phyloP scores from a whole-genome alignment of 2,888 invertebrate species.

The Caenorhabditis afra region DNA sequence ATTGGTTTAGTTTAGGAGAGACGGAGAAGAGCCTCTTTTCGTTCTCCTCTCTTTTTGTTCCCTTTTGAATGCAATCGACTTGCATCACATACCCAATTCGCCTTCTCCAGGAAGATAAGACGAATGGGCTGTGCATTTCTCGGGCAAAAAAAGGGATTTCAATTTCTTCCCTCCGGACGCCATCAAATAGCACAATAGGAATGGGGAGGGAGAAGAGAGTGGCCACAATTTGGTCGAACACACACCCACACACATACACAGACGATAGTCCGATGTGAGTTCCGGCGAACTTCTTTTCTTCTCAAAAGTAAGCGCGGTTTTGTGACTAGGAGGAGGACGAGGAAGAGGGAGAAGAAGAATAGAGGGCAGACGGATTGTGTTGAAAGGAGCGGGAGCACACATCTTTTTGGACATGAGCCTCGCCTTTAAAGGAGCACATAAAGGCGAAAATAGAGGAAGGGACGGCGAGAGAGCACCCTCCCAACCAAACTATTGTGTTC shows the following conservation, averaged over 20 bases:
- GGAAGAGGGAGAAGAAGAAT: too few relatives aligned
- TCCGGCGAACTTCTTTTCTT: neutral
- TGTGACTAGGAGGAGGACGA: too few relatives aligned
- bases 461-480: neutral
- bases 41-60: neutral
- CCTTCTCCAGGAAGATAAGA: neutral
- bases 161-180: too few relatives aligned
- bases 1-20: constrained; percentile 14
- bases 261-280: too few relatives aligned
- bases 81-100: too few relatives aligned
- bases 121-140: too few relatives aligned
- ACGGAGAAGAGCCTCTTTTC: too few relatives aligned
- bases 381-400: constrained; percentile 34
- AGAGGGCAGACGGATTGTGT: constrained; percentile 17
- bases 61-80: neutral
- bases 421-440: neutral
- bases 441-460: too few relatives aligned
- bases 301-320: neutral
- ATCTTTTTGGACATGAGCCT: constrained; percentile 50
- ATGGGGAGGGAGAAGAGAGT: neutral
- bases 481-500: constrained; percentile 42
- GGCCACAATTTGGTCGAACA: constrained; percentile 13
- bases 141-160: too few relatives aligned
- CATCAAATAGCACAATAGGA: constrained; percentile 2
- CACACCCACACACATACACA: too few relatives aligned